Evolutionary conservation across 2,888 invertebrate genomes (phyloP).

Genomic region (Sussaba pulchella): DNA sequence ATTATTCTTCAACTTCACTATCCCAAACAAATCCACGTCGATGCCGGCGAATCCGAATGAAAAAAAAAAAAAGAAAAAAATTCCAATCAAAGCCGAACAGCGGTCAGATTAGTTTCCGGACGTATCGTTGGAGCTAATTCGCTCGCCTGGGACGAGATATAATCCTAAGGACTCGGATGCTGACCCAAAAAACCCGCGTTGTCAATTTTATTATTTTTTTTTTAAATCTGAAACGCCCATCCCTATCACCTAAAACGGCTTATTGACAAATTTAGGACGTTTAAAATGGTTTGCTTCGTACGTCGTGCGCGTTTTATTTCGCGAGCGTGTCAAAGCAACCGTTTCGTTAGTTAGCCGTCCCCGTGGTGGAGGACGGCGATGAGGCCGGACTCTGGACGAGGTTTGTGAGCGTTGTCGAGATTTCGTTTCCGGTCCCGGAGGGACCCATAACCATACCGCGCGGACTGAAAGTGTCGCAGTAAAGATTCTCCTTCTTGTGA

Average conservation of each 20-base stretch:
- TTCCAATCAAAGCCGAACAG: too few species aligned
- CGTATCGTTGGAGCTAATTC: not conserved
- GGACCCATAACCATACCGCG: conserved; percentile 84
- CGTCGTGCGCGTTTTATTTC: conserved; percentile 41
- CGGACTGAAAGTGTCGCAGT: conserved; percentile 86
- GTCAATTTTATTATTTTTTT: conserved; percentile 18
- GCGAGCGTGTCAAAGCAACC: conserved; percentile 52
- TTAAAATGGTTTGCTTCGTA: conserved; percentile 63
- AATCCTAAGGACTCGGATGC: conserved; percentile 35
- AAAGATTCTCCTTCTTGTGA: conserved; percentile 86
- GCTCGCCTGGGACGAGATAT: conserved; percentile 24
- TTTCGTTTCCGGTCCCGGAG: conserved; percentile 55
- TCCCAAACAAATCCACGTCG: too few species aligned
- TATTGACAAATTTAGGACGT: conserved; percentile 80
- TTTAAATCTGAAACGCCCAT: conserved; percentile 29
- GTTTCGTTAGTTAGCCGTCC: conserved; percentile 76
- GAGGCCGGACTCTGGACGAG: conserved; percentile 75
- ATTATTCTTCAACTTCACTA: too few species aligned
- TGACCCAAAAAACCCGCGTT: conserved; percentile 17
- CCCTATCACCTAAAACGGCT: conserved; percentile 69
- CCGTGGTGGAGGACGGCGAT: conserved; percentile 78
- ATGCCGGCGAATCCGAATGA: too few species aligned
- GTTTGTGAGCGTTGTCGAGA: conserved; percentile 49
- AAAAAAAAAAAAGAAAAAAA: too few species aligned
- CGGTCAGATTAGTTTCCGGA: not conserved